A percentile compares a stretch with the other conserved stretches of the same genome.
phyloP scores from a whole-genome alignment of 2,113 vertebrate species.

The Naja naja region DNA sequence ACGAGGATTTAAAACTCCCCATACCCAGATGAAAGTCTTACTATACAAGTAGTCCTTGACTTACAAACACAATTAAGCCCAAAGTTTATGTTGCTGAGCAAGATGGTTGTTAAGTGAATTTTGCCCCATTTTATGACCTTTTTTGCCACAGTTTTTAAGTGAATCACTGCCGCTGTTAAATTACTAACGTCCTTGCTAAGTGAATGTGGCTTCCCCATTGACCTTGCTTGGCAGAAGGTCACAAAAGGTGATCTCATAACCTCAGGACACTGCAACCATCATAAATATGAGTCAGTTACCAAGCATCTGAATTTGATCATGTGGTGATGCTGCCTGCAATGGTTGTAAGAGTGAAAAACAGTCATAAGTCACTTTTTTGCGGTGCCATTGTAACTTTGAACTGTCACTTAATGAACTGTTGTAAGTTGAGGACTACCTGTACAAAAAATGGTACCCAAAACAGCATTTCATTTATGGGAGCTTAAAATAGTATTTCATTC shows the following conservation, averaged over 20 bases:
- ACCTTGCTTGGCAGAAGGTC: not conserved
- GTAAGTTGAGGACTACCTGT: not conserved
- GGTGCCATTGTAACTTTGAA: not conserved
- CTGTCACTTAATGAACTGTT: not conserved
- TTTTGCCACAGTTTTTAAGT: not conserved
- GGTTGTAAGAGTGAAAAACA: not conserved
- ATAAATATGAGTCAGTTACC: not conserved
- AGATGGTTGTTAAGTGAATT: not conserved
- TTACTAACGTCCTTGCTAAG: not conserved
- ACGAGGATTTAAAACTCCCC: not conserved
- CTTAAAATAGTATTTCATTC: not conserved
- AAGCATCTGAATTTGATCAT: not conserved
- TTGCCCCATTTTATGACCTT: not conserved
- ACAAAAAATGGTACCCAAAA: not conserved
- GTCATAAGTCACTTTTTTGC: not conserved
- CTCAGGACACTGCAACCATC: not conserved
- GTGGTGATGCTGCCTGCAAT: not conserved
- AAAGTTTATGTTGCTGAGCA: not conserved
- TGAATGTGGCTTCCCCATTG: not conserved
- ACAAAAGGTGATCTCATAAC: not conserved
- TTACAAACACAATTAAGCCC: not conserved
- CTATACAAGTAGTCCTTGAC: not conserved
- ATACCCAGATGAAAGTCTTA: not conserved
- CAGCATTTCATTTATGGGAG: not conserved
- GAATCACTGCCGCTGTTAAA: not conserved